Conservation (phyloP, 2,888 invertebrate genomes). For the Chloroclystis v-ata region DNA sequence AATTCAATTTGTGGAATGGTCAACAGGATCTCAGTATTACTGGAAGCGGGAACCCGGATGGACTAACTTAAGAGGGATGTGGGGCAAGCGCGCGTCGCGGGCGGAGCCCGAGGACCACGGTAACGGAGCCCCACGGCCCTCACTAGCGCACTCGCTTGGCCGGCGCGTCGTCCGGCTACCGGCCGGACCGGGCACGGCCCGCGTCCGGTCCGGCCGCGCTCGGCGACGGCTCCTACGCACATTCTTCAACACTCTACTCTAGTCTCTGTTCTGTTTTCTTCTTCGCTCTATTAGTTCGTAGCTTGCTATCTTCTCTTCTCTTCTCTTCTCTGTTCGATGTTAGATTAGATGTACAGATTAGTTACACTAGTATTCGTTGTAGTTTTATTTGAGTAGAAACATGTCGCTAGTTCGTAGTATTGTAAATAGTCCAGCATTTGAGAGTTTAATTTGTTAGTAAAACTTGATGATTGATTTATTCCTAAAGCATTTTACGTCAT, state of each 20-base stretch:
- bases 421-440: too few species aligned
- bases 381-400: conserved; percentile 5
- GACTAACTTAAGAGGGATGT: conserved; percentile 88
- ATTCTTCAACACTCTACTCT: conserved; percentile 21
- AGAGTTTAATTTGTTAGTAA: too few species aligned
- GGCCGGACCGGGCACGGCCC: not conserved
- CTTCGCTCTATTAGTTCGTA: conserved; percentile 26
- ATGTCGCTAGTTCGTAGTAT: not conserved
- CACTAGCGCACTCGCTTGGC: conserved; percentile 25
- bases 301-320: conserved; percentile 26
- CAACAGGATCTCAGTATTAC: conserved; percentile 81
- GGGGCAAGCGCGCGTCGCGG: conserved; percentile 81
- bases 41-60: conserved; percentile 88
- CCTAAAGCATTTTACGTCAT: too few species aligned
- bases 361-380: conserved; percentile 1
- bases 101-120: conserved; percentile 53
- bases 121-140: conserved; percentile 39
- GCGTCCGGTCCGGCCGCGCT: not conserved
- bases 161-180: not conserved
- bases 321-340: conserved; percentile 26
- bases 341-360: conserved; percentile 19
- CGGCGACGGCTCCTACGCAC: conserved; percentile 6
- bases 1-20: conserved; percentile 30
- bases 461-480: too few species aligned
- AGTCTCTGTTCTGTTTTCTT: too few species aligned